These are phyloP conservation scores for Drosophila meridiana DNA, from an alignment of 2,888 invertebrate genomes.

Conservation along the genomic window DNA sequence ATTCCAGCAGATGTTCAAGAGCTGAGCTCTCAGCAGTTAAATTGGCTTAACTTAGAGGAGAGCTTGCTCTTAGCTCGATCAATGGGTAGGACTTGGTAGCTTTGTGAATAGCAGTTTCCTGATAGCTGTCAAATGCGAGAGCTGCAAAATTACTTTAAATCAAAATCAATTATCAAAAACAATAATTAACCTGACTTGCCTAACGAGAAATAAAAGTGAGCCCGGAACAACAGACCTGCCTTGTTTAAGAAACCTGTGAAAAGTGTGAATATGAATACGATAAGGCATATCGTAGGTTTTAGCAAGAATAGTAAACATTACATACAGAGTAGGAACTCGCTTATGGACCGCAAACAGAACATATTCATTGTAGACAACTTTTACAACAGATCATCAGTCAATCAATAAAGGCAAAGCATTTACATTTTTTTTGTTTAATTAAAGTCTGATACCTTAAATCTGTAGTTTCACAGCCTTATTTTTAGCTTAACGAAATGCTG, in stretches of 20 bases:
- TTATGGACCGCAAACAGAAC: not conserved
- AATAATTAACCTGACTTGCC: not conserved
- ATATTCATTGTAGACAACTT: not conserved
- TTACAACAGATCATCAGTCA: not conserved
- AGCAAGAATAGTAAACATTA: not conserved
- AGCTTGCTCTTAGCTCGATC: not conserved
- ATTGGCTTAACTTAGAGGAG: too few relatives aligned
- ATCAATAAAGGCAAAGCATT: not conserved
- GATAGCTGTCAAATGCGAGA: not conserved
- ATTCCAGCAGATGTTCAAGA: slow-evolving; percentile 8
- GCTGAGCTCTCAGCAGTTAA: not conserved
- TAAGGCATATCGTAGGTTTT: not conserved
- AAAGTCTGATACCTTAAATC: not conserved
- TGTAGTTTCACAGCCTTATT: not conserved
- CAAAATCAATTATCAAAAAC: not conserved
- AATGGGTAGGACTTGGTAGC: slow-evolving; percentile 1
- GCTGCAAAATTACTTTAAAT: not conserved
- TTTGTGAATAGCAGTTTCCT: not conserved
- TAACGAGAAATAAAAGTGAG: not conserved
- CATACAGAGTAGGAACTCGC: too few relatives aligned
- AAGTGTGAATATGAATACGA: not conserved
- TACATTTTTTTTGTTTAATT: not conserved
- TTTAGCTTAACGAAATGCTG: not conserved
- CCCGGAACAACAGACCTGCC: not conserved
- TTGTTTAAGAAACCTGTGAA: not conserved